phyloP scores from a whole-genome alignment of 2,888 invertebrate genomes.

The Pherbina coryleti region DNA sequence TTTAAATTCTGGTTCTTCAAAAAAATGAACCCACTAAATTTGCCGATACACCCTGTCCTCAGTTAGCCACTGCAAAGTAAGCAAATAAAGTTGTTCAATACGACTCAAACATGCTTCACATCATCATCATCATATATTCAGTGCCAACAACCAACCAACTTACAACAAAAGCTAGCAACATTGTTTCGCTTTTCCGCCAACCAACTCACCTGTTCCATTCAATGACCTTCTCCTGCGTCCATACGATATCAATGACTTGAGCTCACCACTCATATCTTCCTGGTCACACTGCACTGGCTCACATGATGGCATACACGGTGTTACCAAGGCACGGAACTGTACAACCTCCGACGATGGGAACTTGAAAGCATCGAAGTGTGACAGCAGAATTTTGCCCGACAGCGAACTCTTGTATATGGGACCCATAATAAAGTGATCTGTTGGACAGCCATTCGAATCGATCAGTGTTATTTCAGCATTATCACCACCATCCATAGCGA shows the following conservation, averaged over 20 bases:
- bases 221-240: conserved; percentile 82
- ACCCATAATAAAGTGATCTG: conserved; percentile 94
- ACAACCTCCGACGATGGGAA: conserved; percentile 96
- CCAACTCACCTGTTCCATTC: conserved; percentile 66
- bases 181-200: not conserved
- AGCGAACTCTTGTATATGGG: conserved; percentile 86
- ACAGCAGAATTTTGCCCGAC: conserved; percentile 85
- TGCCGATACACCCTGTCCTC: not conserved
- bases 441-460: conserved; percentile 92
- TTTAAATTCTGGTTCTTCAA: no score
- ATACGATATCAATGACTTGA: conserved; percentile 85
- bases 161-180: not conserved
- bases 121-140: not conserved
- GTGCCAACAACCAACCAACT: conserved; percentile 1
- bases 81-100: conserved; percentile 18
- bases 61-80: no score
- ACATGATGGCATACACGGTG: conserved; percentile 93
- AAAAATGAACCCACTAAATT: no score
- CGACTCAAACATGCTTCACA: not conserved
- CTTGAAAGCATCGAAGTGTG: conserved; percentile 96
- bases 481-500: conserved; percentile 94
- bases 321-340: conserved; percentile 94
- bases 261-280: conserved; percentile 85
- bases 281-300: conserved; percentile 92
- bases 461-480: conserved; percentile 93